Evolutionary conservation across 2,797 vertebrate genomes (phyloP).

Genomic region (Oryzias dopingdopingensis): DNA sequence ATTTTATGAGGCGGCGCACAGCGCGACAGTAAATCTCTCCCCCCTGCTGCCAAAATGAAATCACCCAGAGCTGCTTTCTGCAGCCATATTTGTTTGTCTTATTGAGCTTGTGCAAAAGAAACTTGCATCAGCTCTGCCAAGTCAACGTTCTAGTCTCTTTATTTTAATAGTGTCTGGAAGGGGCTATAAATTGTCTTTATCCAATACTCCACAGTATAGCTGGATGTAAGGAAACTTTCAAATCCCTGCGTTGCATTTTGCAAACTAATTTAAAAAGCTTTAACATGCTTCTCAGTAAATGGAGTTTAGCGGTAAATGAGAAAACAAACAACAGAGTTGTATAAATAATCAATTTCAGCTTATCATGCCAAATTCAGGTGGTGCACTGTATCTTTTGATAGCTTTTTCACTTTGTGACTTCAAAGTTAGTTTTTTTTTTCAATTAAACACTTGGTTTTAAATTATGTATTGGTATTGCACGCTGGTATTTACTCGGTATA

Average conservation of each 20-base stretch:
- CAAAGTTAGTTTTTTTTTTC: no score
- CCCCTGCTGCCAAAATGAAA: conserved; percentile 70
- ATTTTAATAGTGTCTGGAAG: conserved; percentile 76
- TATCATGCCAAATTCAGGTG: conserved; percentile 1
- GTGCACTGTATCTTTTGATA: no score
- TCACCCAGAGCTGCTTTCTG: conserved; percentile 48
- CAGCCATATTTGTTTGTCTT: conserved; percentile 64
- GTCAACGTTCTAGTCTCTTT: conserved; percentile 68
- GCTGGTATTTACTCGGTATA: no score
- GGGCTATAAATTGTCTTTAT: conserved; percentile 71
- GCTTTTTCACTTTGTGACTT: no score
- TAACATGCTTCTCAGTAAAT: conserved; percentile 58
- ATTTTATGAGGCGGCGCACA: conserved; percentile 85
- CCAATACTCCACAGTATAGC: conserved; percentile 68
- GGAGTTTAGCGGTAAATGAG: conserved; percentile 54
- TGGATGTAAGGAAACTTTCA: conserved; percentile 60
- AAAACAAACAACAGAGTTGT: conserved; percentile 24
- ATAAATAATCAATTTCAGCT: conserved; percentile 15
- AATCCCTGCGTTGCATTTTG: conserved; percentile 65
- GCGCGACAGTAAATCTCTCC: conserved; percentile 82
- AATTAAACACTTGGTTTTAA: no score
- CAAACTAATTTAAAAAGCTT: conserved; percentile 57
- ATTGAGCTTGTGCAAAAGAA: conserved; percentile 51
- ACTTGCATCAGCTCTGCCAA: conserved; percentile 58
- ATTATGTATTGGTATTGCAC: no score